Evolutionary conservation across 2,797 vertebrate genomes (phyloP), one percentile per base, ranked within the genome.

Genomic region (Distichodus sexfasciatus): DNA sequence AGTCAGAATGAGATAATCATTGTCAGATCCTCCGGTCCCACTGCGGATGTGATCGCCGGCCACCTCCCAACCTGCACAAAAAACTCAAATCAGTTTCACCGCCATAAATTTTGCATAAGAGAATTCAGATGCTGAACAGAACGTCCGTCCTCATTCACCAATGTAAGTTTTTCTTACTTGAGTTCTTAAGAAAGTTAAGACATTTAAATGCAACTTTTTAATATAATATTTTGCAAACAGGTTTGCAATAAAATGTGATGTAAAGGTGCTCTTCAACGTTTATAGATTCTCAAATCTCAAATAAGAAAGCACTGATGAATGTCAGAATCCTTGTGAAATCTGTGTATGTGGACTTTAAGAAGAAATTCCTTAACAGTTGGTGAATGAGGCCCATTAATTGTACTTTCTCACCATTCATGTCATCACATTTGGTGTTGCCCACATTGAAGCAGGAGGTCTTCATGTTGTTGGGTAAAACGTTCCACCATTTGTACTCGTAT

Each of bases 401-500:
- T 26, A 41, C 14, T 23, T 14, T 33, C 93, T 88, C 80, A 99
- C 97, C 97, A 0, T 96, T 98, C 96, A 98, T 97, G 69, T 84
- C 90, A 33, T 99, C 96, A 19, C 97, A 99, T 79, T 97, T 99
- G 0, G 94, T 93, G 86, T 98, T 99, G 55, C 94, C 96, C 1
- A 99, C 96, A 14, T 98, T 99, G 85, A 99, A 98, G 79, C 97
- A 99, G 59, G 97, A 98, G 0, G 96, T 96, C 88, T 97, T 98
- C 95, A 99, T 98, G 83, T 98, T 99, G 59, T 80, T 68, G 4
- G 96, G 97, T 47, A 99, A 90, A 46, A 95, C 82, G 46, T 99
- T 99, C 97, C 97, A 99, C 97, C 96, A 99, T 84, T 98, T 99
- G 78, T 95, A 99, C 76, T 97, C 94, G 69, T 96, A 96, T 4